Percentiles rank a stretch among this genome's conserved stretches.
Conservation (phyloP, 1,140 invertebrate species). For the Hycleus phaleratus region DNA sequence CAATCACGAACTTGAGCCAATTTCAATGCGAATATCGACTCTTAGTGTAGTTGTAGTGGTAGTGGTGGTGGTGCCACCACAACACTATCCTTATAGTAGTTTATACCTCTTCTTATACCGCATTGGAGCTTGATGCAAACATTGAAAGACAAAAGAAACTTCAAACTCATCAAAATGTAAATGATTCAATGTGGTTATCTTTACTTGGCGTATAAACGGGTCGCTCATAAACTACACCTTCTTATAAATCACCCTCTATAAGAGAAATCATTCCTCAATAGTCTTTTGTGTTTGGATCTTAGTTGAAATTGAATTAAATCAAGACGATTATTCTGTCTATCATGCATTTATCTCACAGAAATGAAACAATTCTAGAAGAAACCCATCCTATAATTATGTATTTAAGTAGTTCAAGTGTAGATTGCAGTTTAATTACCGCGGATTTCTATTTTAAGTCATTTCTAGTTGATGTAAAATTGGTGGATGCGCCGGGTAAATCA, state of each 20-base stretch:
- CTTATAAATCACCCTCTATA: not conserved
- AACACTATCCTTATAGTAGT: too few relatives aligned
- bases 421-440: too few relatives aligned
- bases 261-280: too few relatives aligned
- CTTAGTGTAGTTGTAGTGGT: not conserved
- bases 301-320: slow-evolving; percentile 16
- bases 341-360: too few relatives aligned
- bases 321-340: not conserved
- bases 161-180: slow-evolving; percentile 34
- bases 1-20: slow-evolving; percentile 13
- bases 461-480: too few relatives aligned
- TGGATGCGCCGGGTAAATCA: too few relatives aligned
- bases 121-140: slow-evolving; percentile 12
- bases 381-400: too few relatives aligned
- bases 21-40: slow-evolving; percentile 18
- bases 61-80: too few relatives aligned
- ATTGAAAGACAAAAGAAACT: slow-evolving; percentile 29
- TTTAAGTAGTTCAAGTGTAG: too few relatives aligned
- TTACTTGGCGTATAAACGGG: slow-evolving; percentile 20
- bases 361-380: too few relatives aligned
- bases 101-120: too few relatives aligned
- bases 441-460: too few relatives aligned
- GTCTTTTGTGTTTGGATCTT: slow-evolving; percentile 15
- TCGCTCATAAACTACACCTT: slow-evolving; percentile 14
- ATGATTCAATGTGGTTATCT: slow-evolving; percentile 32